These are phyloP conservation scores for Machaerirhynchus nigripectus DNA, from an alignment of 2,113 vertebrate genomes.

Conservation along the genomic window DNA sequence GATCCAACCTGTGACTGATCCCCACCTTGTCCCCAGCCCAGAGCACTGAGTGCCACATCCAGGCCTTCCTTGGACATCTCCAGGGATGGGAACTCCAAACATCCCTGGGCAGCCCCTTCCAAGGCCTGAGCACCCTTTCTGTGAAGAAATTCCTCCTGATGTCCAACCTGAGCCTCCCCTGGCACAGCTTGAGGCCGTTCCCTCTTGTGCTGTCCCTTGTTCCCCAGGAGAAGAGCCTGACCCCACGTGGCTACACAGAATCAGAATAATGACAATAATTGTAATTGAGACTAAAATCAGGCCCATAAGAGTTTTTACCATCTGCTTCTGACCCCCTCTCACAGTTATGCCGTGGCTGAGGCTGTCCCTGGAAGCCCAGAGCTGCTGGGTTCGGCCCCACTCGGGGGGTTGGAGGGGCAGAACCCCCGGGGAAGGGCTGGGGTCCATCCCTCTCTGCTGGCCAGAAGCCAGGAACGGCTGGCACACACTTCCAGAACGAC, in stretches of 20 bases:
- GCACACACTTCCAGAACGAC: rapidly evolving
- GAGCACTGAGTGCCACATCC: background rate
- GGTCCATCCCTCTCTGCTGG: background rate
- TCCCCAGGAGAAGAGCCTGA: background rate
- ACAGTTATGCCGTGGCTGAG: rapidly evolving
- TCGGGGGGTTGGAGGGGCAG: rapidly evolving
- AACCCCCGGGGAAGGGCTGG: rapidly evolving
- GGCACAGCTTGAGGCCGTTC: rapidly evolving
- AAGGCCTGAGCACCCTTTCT: rapidly evolving
- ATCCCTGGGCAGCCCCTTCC: background rate
- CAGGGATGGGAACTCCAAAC: background rate
- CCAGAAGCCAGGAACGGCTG: rapidly evolving
- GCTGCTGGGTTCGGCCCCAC: rapidly evolving
- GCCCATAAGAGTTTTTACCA: rapidly evolving
- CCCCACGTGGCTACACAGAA: background rate
- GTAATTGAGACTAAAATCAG: rapidly evolving
- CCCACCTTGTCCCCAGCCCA: background rate
- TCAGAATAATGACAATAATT: background rate
- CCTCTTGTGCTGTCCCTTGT: background rate
- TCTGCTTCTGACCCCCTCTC: background rate
- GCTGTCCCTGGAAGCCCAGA: background rate
- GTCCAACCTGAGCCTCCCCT: rapidly evolving
- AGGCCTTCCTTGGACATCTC: background rate
- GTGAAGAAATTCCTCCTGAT: background rate
- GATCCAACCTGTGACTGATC: background rate